Percentiles rank a stretch among this genome's conserved stretches.
Conservation (phyloP, 2,113 vertebrate species). For the Menidia beryllina region DNA sequence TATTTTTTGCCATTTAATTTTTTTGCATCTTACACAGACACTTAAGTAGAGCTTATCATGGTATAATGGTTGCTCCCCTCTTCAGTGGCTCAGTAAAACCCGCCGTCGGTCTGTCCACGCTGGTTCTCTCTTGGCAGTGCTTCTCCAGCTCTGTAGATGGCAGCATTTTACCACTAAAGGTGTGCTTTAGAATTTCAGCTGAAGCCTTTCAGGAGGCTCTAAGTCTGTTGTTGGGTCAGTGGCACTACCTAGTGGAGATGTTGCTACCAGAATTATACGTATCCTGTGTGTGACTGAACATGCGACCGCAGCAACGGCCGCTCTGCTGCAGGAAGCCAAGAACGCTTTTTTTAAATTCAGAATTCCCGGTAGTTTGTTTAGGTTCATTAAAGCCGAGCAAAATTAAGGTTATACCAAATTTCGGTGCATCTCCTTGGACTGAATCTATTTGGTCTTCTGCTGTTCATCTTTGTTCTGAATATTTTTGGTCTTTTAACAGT, state of each 20-base stretch:
- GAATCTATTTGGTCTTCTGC: constrained; percentile 1
- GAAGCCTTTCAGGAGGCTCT: constrained; percentile 2
- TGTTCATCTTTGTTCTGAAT: constrained; percentile 9
- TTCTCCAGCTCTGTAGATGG: constrained; percentile 73
- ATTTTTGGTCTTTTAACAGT: constrained; percentile 54
- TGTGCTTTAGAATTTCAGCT: not conserved
- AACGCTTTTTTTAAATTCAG: not conserved
- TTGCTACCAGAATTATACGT: constrained; percentile 7
- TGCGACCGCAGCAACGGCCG: constrained; percentile 1
- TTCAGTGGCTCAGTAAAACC: constrained; percentile 9
- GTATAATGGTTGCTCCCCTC: constrained; percentile 97
- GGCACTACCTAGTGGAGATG: constrained; percentile 68
- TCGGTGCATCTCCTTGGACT: constrained; percentile 10
- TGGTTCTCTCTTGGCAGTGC: constrained; percentile 15
- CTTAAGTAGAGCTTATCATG: constrained; percentile 80
- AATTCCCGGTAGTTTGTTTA: constrained; percentile 17
- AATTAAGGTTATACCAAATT: constrained; percentile 21
- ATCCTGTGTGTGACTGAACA: not conserved
- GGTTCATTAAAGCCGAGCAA: constrained; percentile 15
- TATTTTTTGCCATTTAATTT: not conserved
- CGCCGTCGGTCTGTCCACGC: not conserved
- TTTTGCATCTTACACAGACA: constrained; percentile 58
- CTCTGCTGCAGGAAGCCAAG: not conserved
- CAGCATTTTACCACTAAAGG: constrained; percentile 58
- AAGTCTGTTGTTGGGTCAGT: constrained; percentile 56